Evolutionary conservation across 2,797 vertebrate genomes (phyloP).

Genomic region (Malurus leucopterus): DNA sequence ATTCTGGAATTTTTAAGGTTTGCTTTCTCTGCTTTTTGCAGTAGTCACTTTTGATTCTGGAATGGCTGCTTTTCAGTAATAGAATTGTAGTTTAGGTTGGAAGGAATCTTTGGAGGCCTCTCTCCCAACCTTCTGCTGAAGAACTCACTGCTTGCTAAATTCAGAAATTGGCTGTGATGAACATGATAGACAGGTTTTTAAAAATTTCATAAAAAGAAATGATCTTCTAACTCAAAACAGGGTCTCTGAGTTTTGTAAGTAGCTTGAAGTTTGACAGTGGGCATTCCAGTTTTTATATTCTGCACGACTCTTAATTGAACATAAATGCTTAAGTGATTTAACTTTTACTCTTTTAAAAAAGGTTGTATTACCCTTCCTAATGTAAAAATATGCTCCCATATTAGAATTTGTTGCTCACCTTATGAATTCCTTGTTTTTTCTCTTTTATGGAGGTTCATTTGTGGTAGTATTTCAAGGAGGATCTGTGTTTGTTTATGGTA

Average conservation of each 20-base stretch:
- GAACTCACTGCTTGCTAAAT: not conserved
- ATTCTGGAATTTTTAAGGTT: not conserved
- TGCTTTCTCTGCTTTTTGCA: not conserved
- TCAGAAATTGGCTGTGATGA: not conserved
- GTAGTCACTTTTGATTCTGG: not conserved
- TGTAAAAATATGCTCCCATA: not conserved
- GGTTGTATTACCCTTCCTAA: not conserved
- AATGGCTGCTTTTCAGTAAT: not conserved
- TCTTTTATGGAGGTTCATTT: not conserved
- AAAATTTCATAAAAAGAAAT: not conserved
- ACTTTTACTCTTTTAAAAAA: not conserved
- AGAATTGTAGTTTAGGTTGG: not conserved
- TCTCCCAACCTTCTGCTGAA: not conserved
- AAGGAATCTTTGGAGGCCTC: not conserved
- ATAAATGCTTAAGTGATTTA: not conserved
- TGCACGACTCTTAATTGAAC: not conserved
- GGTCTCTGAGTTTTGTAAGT: not conserved
- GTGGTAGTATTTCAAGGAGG: not conserved
- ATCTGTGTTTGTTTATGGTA: not conserved
- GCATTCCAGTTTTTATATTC: fast-evolving
- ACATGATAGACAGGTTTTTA: not conserved
- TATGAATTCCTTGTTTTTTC: not conserved
- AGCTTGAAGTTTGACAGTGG: not conserved
- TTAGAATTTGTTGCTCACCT: not conserved
- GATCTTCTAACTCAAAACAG: not conserved